A percentile compares a stretch with the other conserved stretches of the same genome.
Evolutionary conservation across 2,797 vertebrate species (phyloP).

Genomic region (Coendou prehensilis): DNA sequence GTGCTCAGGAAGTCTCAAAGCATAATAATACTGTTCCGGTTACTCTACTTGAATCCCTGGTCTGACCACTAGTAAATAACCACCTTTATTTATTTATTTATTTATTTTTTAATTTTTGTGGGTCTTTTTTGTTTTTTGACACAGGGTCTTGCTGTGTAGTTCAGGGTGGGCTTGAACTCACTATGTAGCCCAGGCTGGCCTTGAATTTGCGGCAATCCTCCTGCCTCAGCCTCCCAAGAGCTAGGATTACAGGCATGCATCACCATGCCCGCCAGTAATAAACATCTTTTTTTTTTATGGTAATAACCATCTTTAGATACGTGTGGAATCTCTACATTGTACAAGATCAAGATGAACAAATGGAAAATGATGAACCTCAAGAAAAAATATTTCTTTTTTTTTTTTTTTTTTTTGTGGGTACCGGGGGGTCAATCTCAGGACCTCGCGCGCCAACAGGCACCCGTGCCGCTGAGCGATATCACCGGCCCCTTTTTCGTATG

Average conservation of each 20-base stretch:
- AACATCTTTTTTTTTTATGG: no score
- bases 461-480: no score
- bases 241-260: background rate
- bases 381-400: background rate
- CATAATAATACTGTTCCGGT: background rate
- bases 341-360: background rate
- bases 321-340: background rate
- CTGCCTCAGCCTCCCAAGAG: background rate
- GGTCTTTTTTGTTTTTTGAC: background rate
- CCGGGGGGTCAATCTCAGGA: no score
- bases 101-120: background rate
- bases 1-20: background rate
- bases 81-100: background rate
- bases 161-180: background rate
- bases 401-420: no score
- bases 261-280: background rate
- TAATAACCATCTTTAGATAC: background rate
- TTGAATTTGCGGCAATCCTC: background rate
- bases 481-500: no score
- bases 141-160: background rate
- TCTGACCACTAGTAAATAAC: background rate
- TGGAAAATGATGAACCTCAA: background rate
- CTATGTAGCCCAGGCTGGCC: background rate
- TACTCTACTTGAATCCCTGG: background rate
- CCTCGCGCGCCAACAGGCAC: no score